phyloP scores from a whole-genome alignment of 1,140 invertebrate genomes.

The Halesus radiatus region DNA sequence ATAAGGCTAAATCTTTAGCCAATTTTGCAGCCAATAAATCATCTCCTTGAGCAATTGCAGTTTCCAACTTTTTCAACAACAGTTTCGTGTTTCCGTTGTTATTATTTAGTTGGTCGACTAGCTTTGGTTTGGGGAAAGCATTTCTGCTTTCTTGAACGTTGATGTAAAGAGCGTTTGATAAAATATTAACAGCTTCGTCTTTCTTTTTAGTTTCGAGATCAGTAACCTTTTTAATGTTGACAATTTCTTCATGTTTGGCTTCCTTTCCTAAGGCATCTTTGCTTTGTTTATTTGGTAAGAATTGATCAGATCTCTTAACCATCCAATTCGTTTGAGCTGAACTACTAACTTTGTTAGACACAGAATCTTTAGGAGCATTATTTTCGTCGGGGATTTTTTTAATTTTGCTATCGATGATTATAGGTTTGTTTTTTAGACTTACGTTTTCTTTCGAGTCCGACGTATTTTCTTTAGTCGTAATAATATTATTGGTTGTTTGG shows the following conservation, averaged over 20 bases:
- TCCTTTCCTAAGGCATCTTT: not conserved
- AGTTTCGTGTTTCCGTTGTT: conserved; percentile 63
- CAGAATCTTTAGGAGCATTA: not conserved
- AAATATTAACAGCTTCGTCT: conserved; percentile 1
- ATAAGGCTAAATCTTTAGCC: conserved; percentile 78
- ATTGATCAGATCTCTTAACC: conserved; percentile 37
- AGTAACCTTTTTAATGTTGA: not conserved
- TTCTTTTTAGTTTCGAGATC: not conserved
- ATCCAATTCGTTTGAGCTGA: conserved; percentile 53
- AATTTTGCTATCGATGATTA: not conserved
- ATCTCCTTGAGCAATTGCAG: conserved; percentile 78
- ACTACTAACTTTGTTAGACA: conserved; percentile 48
- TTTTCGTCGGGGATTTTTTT: not conserved
- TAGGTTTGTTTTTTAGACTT: not conserved
- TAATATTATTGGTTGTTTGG: not conserved
- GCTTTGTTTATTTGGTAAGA: not conserved
- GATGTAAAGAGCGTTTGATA: conserved; percentile 41
- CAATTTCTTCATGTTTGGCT: conserved; percentile 2
- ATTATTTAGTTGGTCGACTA: not conserved
- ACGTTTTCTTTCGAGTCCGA: not conserved
- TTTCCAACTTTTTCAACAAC: conserved; percentile 76
- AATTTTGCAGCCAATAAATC: conserved; percentile 77
- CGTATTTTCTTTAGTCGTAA: not conserved
- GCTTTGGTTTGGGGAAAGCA: conserved; percentile 5
- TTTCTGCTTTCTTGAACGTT: conserved; percentile 44